These are phyloP conservation scores for Silurus aristotelis DNA, from an alignment of 2,797 vertebrate species.

Conservation along the genomic window DNA sequence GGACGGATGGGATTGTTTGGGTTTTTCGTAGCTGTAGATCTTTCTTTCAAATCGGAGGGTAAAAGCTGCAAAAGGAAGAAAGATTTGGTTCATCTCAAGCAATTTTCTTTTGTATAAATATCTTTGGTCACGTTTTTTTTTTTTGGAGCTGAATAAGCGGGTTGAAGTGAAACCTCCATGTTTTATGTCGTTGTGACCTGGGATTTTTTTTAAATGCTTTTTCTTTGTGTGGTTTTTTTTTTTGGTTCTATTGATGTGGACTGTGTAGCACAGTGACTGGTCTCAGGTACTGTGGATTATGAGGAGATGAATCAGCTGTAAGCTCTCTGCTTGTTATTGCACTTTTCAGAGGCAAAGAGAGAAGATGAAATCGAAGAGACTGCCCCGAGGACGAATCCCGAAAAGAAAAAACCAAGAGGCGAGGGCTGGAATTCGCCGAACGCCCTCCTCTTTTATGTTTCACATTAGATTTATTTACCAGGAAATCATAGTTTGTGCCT, in stretches of 20 bases:
- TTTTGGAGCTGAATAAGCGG: conserved; percentile 64
- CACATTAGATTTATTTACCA: conserved; percentile 83
- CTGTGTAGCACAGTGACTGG: conserved; percentile 82
- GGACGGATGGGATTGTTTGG: conserved; percentile 64
- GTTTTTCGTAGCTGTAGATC: conserved; percentile 67
- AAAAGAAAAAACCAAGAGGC: conserved; percentile 51
- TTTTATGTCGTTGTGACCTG: conserved; percentile 78
- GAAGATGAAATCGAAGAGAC: conserved; percentile 74
- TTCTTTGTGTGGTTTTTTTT: conserved; percentile 44
- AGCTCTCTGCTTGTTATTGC: conserved; percentile 79
- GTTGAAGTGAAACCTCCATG: conserved; percentile 68
- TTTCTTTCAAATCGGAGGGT: conserved; percentile 71
- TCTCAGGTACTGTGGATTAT: conserved; percentile 81
- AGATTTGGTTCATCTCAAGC: conserved; percentile 74
- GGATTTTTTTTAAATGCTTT: conserved; percentile 67
- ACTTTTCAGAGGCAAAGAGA: conserved; percentile 74
- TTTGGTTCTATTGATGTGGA: conserved; percentile 71
- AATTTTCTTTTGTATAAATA: conserved; percentile 48
- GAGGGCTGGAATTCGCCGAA: conserved; percentile 67
- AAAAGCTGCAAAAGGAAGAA: conserved; percentile 67
- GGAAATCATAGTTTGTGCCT: conserved; percentile 87
- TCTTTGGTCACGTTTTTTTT: not conserved
- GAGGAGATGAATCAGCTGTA: conserved; percentile 71
- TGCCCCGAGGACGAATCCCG: conserved; percentile 71
- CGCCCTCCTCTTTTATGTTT: conserved; percentile 77